Base-by-base conservation (phyloP, 2,888 invertebrate species). In the Dryadula phaetusa region DNA sequence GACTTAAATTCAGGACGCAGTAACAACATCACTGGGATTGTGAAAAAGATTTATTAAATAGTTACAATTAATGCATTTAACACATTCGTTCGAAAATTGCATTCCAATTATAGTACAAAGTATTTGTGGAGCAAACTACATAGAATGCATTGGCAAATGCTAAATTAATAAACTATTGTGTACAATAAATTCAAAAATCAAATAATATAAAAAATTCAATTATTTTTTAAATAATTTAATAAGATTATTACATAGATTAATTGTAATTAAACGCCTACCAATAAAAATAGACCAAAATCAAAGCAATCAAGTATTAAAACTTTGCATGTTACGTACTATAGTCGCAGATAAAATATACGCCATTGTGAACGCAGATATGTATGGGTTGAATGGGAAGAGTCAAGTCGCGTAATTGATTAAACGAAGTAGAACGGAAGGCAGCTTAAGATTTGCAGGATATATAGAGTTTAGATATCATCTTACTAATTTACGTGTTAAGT, bases 281-380 rank as follows among this genome's bases (percentile, higher is more conserved):
- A 4, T 28, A 28, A 28, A 28, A 4, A 28, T 6, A 6, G 3
- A 28, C 3, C 3, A 28, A 28, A 28, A 28, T 28, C 3, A 28
- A 28, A 28, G 3, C 3, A 28, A 28, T 28, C 28, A 28, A 28
- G 28, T 28, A 4, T 4, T 6, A 7, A 32, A 32, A 32, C 32
- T 12, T 46, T 12, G 12, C n/a, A n/a, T n/a, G n/a, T n/a, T n/a
- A 40, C 8, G 22, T 46, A 46, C 46, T 32, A n/a, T n/a, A 46
- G 28, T 7, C 3, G 44, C 8, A 60, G 12, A 16, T 44, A 1
- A 12, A 18, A 60, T 6, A 32, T 32, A 46, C 1, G 8, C 32
- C 14, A 20, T 46, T 60, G 62, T 69, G 58, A 60, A 53, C 53
- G n/a, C 12, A 52, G 40, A 40, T n/a, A n/a, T 10, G 62, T 58